Conservation (phyloP, 2,113 vertebrate species). For the Garra rufa region DNA sequence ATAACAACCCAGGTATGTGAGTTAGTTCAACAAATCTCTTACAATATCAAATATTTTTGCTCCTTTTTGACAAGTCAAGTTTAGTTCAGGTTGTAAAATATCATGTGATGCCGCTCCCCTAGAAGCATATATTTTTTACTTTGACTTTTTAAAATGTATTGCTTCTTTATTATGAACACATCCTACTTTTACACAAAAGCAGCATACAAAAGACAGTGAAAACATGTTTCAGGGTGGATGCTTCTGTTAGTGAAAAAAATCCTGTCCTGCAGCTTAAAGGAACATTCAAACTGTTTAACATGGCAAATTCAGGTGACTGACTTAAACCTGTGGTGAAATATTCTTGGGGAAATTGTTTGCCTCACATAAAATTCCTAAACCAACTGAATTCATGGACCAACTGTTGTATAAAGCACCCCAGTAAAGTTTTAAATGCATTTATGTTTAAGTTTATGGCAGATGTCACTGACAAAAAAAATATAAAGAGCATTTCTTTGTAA, state of each 20-base stretch:
- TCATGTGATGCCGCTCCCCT: background rate
- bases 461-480: too few relatives aligned
- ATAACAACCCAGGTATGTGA: background rate
- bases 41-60: background rate
- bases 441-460: too few relatives aligned
- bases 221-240: background rate
- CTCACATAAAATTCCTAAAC: too few relatives aligned
- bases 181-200: background rate
- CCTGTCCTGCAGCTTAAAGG: background rate
- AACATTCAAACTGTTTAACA: background rate
- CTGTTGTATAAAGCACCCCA: too few relatives aligned
- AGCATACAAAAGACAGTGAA: background rate
- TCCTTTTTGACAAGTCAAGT: background rate
- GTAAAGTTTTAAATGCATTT: too few relatives aligned
- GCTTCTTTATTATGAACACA: background rate
- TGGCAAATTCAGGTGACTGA: too few relatives aligned
- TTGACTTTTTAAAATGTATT: background rate
- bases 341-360: too few relatives aligned
- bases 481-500: background rate
- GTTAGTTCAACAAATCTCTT: background rate
- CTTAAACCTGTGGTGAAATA: too few relatives aligned
- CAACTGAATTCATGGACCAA: too few relatives aligned
- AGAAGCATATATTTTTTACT: too few relatives aligned
- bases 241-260: constrained; percentile 7
- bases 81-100: background rate